Percentiles rank a stretch among this genome's conserved stretches.
Conservation (phyloP, 2,797 vertebrate species). For the Helostoma temminkii region DNA sequence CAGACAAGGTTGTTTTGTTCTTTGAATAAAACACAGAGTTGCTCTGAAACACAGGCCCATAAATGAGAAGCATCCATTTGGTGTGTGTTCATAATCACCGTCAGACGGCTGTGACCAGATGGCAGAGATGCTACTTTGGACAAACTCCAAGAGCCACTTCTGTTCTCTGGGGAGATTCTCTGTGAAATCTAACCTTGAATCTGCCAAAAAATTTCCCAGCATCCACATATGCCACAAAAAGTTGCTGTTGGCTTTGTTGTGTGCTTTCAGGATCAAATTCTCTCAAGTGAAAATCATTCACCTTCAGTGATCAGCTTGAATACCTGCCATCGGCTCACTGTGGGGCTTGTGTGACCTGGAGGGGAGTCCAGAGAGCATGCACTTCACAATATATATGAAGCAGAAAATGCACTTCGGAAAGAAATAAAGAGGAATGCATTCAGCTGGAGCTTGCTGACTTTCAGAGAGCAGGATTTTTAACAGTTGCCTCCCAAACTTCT, state of each 20-base stretch:
- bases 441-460: constrained; percentile 23
- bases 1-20: constrained; percentile 48
- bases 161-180: constrained; percentile 63
- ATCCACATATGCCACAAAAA: constrained; percentile 52
- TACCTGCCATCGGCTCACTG: constrained; percentile 42
- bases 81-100: constrained; percentile 67
- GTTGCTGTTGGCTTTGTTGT: constrained; percentile 55
- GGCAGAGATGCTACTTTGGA: constrained; percentile 75
- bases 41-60: constrained; percentile 50
- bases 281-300: constrained; percentile 62
- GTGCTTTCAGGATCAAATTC: constrained; percentile 53
- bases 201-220: constrained; percentile 55
- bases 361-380: constrained; percentile 27
- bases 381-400: constrained; percentile 12
- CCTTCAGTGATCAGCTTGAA: constrained; percentile 65
- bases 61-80: constrained; percentile 63
- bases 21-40: constrained; percentile 46
- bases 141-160: constrained; percentile 72
- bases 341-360: constrained; percentile 34
- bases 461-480: constrained; percentile 21
- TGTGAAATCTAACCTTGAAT: constrained; percentile 73
- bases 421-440: constrained; percentile 17
- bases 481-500: constrained; percentile 32
- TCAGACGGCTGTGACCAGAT: constrained; percentile 79
- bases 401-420: constrained; percentile 20